Percentiles rank a stretch among this genome's conserved stretches.
These are phyloP conservation scores for Oncorhynchus keta DNA, from an alignment of 2,113 vertebrate species.

Conservation along the genomic window DNA sequence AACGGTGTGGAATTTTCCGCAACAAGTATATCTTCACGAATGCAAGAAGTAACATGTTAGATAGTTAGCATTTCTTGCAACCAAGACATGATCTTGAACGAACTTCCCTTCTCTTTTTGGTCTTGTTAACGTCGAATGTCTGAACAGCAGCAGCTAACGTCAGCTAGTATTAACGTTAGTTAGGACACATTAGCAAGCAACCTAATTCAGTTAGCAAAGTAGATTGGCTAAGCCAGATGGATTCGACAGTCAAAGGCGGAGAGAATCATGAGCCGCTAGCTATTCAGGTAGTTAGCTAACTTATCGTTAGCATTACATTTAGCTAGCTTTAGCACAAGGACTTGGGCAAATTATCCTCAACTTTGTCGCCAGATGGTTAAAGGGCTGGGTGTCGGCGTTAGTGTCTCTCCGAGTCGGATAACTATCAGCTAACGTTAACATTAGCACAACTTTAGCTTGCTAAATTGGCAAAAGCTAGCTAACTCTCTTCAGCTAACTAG, in stretches of 20 bases:
- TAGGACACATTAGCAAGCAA: neutral
- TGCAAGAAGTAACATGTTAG: too few relatives aligned
- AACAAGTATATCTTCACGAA: too few relatives aligned
- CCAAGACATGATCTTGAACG: neutral
- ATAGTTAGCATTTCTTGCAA: too few relatives aligned
- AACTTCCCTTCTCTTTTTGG: neutral
- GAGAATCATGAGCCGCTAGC: neutral
- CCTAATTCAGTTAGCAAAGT: neutral
- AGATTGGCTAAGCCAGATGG: neutral
- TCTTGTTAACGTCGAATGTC: neutral
- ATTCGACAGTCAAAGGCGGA: neutral
- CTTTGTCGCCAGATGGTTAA: too few relatives aligned
- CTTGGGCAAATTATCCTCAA: too few relatives aligned
- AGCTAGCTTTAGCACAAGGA: too few relatives aligned
- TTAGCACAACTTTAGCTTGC: too few relatives aligned
- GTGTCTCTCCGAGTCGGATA: too few relatives aligned
- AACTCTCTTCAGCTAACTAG: neutral
- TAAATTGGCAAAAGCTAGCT: constrained; percentile 23
- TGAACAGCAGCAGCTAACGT: neutral
- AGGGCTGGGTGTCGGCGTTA: too few relatives aligned
- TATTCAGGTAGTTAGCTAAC: neutral
- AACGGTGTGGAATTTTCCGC: too few relatives aligned
- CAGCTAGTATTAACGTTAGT: neutral
- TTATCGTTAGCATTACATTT: constrained; percentile 18
- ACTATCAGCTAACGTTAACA: too few relatives aligned